These are phyloP conservation scores for Cryptoprocta ferox DNA, from an alignment of 2,797 vertebrate species.

Conservation along the genomic window DNA sequence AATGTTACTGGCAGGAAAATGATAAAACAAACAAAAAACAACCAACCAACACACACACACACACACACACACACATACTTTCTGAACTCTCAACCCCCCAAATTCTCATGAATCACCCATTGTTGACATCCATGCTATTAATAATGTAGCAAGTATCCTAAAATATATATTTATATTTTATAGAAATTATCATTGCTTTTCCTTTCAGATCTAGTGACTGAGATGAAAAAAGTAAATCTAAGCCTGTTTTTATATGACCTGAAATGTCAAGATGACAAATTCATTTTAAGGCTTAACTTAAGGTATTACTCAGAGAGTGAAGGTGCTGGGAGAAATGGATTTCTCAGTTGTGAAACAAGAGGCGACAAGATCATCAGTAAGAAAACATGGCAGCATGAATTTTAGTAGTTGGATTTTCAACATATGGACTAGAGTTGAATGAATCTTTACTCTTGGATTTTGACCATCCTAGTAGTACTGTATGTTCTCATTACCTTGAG, in stretches of 20 bases:
- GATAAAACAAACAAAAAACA: neutral
- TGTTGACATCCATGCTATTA: neutral
- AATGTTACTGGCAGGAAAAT: neutral
- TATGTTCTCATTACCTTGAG: neutral
- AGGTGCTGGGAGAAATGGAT: neutral
- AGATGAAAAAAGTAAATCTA: neutral
- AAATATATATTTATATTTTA: slow-evolving; percentile 42
- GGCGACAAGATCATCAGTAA: neutral
- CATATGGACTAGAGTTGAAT: neutral
- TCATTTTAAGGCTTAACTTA: neutral
- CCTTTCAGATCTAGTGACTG: neutral
- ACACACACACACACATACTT: neutral
- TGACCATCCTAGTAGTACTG: neutral
- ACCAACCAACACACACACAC: neutral
- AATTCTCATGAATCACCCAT: neutral
- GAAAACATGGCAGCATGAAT: neutral
- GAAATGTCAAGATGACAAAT: neutral
- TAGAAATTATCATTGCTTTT: slow-evolving; percentile 3
- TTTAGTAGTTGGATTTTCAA: neutral
- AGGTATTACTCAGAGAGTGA: neutral
- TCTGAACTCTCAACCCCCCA: neutral
- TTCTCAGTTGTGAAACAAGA: neutral
- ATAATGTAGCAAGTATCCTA: neutral
- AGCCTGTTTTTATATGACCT: neutral
- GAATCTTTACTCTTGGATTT: neutral